A percentile compares a stretch with the other conserved stretches of the same genome.
phyloP scores from a whole-genome alignment of 2,797 vertebrate species.

The Channallabes apus region DNA sequence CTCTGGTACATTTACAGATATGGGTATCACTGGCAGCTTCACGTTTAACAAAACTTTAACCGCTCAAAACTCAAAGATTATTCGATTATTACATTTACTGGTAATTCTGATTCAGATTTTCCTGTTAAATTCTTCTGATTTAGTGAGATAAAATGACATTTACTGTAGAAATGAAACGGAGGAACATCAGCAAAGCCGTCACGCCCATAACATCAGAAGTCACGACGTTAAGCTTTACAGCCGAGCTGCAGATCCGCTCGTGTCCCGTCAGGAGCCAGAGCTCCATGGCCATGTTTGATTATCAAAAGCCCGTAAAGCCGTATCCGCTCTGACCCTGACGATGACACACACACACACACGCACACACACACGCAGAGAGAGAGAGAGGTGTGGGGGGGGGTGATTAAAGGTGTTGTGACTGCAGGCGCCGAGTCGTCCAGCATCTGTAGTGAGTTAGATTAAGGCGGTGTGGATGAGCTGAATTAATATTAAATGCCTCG shows the following conservation, averaged over 20 bases:
- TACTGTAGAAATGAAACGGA: background rate
- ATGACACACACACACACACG: background rate
- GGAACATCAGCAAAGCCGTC: background rate
- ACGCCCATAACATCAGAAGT: background rate
- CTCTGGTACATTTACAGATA: no score
- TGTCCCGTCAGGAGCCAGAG: background rate
- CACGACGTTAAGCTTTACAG: background rate
- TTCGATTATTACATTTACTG: no score
- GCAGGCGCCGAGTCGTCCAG: slow-evolving; percentile 21
- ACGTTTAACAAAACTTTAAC: no score
- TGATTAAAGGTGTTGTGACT: slow-evolving; percentile 37
- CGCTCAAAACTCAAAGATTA: no score
- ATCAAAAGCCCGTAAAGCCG: slow-evolving; percentile 35
- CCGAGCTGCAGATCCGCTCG: background rate
- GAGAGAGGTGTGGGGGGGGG: background rate
- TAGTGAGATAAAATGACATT: background rate
- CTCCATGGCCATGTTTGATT: slow-evolving; percentile 37
- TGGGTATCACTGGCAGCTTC: no score
- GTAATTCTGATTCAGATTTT: no score
- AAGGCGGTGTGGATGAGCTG: slow-evolving; percentile 24
- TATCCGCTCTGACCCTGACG: slow-evolving; percentile 21
- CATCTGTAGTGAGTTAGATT: slow-evolving; percentile 18
- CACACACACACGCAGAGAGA: slow-evolving; percentile 21
- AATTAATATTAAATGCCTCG: slow-evolving; percentile 39
- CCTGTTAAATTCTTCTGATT: no score